These are phyloP conservation scores for Florisuga fusca DNA, from an alignment of 2,797 vertebrate species.

Conservation along the genomic window DNA sequence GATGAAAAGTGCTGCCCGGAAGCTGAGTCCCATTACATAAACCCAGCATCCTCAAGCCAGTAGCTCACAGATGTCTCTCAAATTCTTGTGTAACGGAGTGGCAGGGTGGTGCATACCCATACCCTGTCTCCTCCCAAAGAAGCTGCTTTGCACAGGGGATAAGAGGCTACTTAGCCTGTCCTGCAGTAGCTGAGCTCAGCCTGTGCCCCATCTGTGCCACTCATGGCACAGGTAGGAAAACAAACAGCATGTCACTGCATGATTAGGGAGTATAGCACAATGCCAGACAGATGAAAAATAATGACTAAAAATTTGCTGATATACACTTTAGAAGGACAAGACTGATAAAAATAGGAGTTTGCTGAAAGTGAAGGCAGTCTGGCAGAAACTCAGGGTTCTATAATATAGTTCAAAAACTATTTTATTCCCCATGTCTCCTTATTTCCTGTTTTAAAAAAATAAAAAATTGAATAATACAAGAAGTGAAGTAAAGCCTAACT, in stretches of 20 bases:
- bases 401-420: background rate
- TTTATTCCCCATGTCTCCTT: background rate
- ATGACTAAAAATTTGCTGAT: background rate
- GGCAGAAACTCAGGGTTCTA: background rate
- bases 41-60: background rate
- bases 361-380: background rate
- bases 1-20: background rate
- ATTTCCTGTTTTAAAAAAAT: background rate
- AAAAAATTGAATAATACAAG: background rate
- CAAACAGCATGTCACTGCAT: fast-evolving
- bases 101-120: background rate
- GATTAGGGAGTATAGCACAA: background rate
- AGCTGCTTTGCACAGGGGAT: background rate
- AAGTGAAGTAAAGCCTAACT: background rate
- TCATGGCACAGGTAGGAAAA: background rate
- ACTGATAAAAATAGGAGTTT: background rate
- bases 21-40: background rate
- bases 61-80: constrained; percentile 8
- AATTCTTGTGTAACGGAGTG: background rate
- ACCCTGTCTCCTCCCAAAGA: background rate
- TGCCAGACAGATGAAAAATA: background rate
- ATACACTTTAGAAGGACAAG: background rate
- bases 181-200: background rate
- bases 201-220: background rate
- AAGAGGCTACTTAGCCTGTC: background rate